Evolutionary conservation across 2,113 vertebrate species (phyloP).

Genomic region (Saiga tatarica): DNA sequence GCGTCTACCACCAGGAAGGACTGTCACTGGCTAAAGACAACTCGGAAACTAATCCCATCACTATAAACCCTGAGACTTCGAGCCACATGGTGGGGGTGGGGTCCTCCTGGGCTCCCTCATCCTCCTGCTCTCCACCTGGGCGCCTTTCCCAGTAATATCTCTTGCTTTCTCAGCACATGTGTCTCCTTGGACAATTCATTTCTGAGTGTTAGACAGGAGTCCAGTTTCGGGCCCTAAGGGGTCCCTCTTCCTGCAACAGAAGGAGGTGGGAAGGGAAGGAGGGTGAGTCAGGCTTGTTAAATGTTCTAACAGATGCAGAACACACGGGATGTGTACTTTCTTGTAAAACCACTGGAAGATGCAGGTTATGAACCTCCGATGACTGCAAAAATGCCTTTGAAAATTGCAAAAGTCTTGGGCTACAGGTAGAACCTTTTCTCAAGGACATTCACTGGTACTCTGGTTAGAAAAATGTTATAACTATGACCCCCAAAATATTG

Average conservation of each 20-base stretch:
- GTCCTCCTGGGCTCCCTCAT: neutral
- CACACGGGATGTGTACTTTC: accelerated
- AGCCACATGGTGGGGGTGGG: neutral
- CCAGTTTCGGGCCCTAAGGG: neutral
- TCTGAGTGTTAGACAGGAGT: neutral
- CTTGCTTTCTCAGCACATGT: neutral
- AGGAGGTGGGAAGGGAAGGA: neutral
- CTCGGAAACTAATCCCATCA: accelerated
- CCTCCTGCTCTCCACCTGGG: neutral
- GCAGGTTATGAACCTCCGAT: too few species aligned
- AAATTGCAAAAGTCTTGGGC: neutral
- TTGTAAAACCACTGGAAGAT: neutral
- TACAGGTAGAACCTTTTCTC: neutral
- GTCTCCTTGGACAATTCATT: neutral
- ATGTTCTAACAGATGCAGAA: neutral
- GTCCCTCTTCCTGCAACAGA: neutral
- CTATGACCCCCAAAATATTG: neutral
- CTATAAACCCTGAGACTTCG: neutral
- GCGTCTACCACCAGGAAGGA: neutral
- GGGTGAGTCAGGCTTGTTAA: neutral
- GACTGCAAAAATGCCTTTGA: neutral
- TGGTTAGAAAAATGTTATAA: neutral
- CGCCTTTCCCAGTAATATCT: neutral
- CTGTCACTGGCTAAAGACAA: neutral
- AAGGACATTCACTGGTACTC: neutral